phyloP scores from a whole-genome alignment of 2,113 vertebrate species.

The Leucopsar rothschildi region DNA sequence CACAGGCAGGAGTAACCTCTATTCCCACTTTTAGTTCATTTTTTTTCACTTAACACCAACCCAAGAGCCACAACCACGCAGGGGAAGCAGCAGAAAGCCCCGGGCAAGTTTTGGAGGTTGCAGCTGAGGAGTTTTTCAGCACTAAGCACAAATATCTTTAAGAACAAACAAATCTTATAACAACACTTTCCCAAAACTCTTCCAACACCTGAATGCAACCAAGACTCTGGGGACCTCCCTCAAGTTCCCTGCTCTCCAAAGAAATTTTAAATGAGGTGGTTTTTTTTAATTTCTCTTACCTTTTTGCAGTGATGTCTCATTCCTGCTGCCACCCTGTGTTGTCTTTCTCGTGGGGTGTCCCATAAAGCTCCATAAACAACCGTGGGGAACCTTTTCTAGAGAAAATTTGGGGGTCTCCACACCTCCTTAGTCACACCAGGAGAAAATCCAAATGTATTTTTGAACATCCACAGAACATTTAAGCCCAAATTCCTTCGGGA shows the following conservation, averaged over 20 bases:
- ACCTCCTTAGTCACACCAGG: too few relatives aligned
- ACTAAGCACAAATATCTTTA: rapidly evolving
- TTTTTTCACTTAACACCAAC: rapidly evolving
- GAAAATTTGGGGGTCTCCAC: rapidly evolving
- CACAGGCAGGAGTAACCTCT: rapidly evolving
- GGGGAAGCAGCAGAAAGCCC: neutral
- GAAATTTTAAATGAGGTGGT: rapidly evolving
- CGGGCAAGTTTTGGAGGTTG: neutral
- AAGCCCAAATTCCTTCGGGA: rapidly evolving
- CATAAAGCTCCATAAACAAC: rapidly evolving
- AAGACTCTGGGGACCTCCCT: too few relatives aligned
- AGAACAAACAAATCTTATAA: neutral
- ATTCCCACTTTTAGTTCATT: rapidly evolving
- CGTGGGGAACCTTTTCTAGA: rapidly evolving
- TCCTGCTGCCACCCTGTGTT: rapidly evolving
- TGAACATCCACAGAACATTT: rapidly evolving
- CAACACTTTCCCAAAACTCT: neutral
- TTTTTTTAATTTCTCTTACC: rapidly evolving
- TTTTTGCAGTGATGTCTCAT: rapidly evolving
- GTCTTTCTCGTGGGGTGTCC: rapidly evolving
- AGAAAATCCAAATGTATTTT: rapidly evolving
- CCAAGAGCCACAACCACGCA: neutral
- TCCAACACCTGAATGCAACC: neutral
- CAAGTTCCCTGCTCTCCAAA: too few relatives aligned
- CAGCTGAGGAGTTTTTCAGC: neutral